Conservation (phyloP, 1,140 invertebrate genomes). For the Aphelenchoides avenae region DNA sequence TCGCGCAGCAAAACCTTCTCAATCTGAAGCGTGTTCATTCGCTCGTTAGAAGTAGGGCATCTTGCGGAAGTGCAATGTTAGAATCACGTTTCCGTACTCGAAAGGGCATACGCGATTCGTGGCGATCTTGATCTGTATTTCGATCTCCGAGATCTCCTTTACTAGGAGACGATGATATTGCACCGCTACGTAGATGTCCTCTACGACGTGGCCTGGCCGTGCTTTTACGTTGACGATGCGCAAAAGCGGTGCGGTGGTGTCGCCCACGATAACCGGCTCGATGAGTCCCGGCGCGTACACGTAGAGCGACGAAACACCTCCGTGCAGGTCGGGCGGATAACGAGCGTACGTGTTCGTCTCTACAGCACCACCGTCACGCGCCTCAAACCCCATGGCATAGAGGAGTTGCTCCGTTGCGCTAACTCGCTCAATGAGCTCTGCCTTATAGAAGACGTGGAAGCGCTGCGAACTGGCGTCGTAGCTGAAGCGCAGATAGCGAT, state of each 20-base stretch:
- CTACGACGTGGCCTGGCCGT: conserved; percentile 4
- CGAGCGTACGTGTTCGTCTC: not conserved
- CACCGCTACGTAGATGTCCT: conserved; percentile 1
- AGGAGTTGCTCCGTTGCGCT: not conserved
- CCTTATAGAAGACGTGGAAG: not conserved
- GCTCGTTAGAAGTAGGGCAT: not conserved
- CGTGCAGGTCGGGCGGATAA: conserved; percentile 6
- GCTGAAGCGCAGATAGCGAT: no score
- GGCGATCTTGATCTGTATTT: conserved; percentile 13
- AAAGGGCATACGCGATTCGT: not conserved
- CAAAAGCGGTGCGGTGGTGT: conserved; percentile 12
- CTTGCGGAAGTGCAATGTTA: not conserved
- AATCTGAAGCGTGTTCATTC: conserved; percentile 3
- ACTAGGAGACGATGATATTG: conserved; percentile 17
- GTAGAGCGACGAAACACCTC: conserved; percentile 16
- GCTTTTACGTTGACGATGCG: conserved; percentile 12
- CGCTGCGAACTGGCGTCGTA: no score
- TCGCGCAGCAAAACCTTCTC: conserved; percentile 3
- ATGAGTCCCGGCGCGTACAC: conserved; percentile 30
- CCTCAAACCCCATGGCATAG: conserved; percentile 8
- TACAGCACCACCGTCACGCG: not conserved
- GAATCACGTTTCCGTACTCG: conserved; percentile 10
- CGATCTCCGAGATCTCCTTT: conserved; percentile 20
- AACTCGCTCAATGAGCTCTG: not conserved
- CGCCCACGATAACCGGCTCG: conserved; percentile 20